These are phyloP conservation scores for Pseudachorutes palmiensis DNA, from an alignment of 1,140 invertebrate species.

Conservation along the genomic window DNA sequence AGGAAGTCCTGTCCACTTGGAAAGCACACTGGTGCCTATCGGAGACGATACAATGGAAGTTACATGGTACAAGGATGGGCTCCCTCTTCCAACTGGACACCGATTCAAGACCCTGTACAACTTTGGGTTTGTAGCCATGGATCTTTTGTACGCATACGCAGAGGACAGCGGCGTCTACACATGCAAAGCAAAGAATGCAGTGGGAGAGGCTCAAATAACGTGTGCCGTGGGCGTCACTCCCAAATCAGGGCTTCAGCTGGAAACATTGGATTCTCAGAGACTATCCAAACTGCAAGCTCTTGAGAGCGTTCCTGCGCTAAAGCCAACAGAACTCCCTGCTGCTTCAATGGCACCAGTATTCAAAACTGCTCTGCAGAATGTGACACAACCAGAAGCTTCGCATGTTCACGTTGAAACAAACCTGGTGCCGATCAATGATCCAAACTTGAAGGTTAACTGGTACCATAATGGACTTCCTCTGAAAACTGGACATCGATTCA, in stretches of 20 bases:
- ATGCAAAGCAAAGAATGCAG: conserved; percentile 43
- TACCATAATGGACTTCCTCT: conserved; percentile 72
- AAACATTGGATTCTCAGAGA: conserved; percentile 74
- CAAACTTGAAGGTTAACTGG: conserved; percentile 92
- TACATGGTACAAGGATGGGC: conserved; percentile 45
- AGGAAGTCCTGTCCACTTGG: conserved; percentile 85
- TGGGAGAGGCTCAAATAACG: conserved; percentile 64
- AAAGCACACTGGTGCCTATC: conserved; percentile 86
- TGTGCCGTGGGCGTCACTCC: conserved; percentile 69
- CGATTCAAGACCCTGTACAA: conserved; percentile 55
- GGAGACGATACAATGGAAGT: conserved; percentile 92
- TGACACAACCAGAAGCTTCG: conserved; percentile 81
- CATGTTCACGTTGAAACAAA: conserved; percentile 90
- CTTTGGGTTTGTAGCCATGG: conserved; percentile 50
- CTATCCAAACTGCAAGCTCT: conserved; percentile 79
- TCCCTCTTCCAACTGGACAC: conserved; percentile 60
- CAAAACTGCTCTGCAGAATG: conserved; percentile 68
- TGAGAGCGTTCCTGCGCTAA: conserved; percentile 68
- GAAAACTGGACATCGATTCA: conserved; percentile 72
- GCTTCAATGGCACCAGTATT: conserved; percentile 75
- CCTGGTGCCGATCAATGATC: conserved; percentile 90
- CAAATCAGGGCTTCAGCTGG: conserved; percentile 71
- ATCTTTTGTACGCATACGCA: conserved; percentile 49
- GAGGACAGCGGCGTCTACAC: conserved; percentile 47
- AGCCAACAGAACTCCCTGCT: conserved; percentile 65